A percentile compares a stretch with the other conserved stretches of the same genome.
Conservation (phyloP, 2,888 invertebrate genomes). For the Machimus rusticus region DNA sequence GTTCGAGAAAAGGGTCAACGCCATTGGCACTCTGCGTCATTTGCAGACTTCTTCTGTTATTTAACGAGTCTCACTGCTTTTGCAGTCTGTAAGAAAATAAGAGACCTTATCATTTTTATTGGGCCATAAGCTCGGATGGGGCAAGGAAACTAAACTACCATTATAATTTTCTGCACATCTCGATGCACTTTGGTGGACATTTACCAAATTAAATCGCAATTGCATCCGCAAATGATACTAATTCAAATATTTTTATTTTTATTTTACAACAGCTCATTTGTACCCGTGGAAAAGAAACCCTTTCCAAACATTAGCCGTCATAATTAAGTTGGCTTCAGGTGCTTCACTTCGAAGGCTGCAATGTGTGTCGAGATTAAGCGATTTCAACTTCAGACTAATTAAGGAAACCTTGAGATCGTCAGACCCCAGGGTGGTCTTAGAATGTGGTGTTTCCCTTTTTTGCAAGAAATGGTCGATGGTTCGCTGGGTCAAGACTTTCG, state of each 20-base stretch:
- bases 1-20: constrained; percentile 20
- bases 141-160: not conserved
- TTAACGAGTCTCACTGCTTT: not conserved
- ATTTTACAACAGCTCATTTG: not conserved
- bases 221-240: not conserved
- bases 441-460: not conserved
- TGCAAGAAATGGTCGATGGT: not conserved
- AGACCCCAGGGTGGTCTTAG: not conserved
- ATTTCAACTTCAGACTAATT: not conserved
- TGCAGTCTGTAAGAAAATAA: not conserved
- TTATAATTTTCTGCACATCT: not conserved
- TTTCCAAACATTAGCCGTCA: not conserved
- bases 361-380: not conserved
- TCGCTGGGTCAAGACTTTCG: not conserved
- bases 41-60: not conserved
- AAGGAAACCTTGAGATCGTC: not conserved
- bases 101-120: not conserved
- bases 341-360: not conserved
- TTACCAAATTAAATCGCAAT: not conserved
- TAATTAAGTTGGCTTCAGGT: not conserved
- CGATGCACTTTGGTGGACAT: not conserved
- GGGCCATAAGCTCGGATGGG: not conserved
- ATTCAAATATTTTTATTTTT: not conserved
- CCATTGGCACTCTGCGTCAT: not conserved
- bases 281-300: not conserved